These are phyloP conservation scores for Platysteira castanea DNA, from an alignment of 2,113 vertebrate genomes.

Conservation along the genomic window DNA sequence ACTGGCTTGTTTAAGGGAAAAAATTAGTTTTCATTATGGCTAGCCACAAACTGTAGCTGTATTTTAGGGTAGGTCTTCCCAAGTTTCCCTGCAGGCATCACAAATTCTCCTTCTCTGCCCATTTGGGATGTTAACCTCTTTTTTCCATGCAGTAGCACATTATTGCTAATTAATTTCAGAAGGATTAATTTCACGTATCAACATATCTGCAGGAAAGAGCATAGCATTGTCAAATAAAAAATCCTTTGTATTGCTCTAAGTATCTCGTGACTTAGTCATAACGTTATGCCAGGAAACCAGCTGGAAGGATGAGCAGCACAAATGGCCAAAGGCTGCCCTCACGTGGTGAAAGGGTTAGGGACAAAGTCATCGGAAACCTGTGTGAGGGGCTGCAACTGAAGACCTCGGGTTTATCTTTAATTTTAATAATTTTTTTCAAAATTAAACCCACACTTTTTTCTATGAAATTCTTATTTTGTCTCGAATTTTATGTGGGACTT, in stretches of 20 bases:
- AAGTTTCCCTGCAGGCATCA: neutral
- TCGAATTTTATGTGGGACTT: neutral
- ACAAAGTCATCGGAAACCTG: neutral
- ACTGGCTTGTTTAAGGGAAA: neutral
- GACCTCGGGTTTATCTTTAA: neutral
- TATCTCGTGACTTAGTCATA: neutral
- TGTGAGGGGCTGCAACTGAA: neutral
- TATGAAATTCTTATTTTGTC: neutral
- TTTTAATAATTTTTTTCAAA: neutral
- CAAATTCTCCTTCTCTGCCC: neutral
- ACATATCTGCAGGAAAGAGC: neutral
- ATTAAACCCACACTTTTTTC: fast-evolving
- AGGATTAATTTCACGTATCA: neutral
- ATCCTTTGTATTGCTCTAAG: neutral
- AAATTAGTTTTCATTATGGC: neutral
- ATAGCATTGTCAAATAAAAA: neutral
- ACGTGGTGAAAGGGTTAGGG: neutral
- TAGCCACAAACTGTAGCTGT: neutral
- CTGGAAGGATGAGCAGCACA: neutral
- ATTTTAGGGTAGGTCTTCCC: neutral
- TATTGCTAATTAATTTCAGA: neutral
- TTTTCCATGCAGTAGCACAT: neutral
- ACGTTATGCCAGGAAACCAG: neutral
- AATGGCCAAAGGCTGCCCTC: constrained; percentile 44
- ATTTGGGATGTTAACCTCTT: neutral